Percentiles rank a stretch among this genome's conserved stretches.
phyloP scores from a whole-genome alignment of 2,888 invertebrate species.

The Exocentrus adspersus region DNA sequence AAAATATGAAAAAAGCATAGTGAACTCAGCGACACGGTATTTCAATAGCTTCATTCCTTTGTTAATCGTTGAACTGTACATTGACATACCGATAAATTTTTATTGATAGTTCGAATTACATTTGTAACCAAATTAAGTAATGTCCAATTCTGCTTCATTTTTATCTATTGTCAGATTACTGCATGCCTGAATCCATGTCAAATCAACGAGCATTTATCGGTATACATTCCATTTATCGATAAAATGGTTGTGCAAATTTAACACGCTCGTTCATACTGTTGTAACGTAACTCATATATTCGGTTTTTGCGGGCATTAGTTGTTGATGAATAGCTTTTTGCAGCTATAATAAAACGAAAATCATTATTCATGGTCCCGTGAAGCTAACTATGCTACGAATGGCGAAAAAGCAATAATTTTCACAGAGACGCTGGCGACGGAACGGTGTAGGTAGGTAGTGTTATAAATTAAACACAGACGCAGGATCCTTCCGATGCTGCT shows the following conservation, averaged over 20 bases:
- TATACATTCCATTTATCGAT: not conserved
- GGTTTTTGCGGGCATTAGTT: slow-evolving; percentile 44
- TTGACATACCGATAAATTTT: no score
- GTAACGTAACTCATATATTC: slow-evolving; percentile 30
- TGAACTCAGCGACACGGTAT: no score
- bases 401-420: slow-evolving; percentile 45
- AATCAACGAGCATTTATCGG: not conserved
- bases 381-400: slow-evolving; percentile 38
- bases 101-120: no score
- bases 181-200: not conserved
- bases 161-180: no score
- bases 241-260: slow-evolving; percentile 15
- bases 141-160: no score
- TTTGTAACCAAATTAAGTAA: no score
- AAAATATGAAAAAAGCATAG: no score
- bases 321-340: slow-evolving; percentile 45
- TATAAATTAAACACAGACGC: slow-evolving; percentile 45
- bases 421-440: slow-evolving; percentile 30
- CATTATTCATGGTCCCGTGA: slow-evolving; percentile 47
- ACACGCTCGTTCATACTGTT: slow-evolving; percentile 31
- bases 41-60: no score
- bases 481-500: slow-evolving; percentile 41
- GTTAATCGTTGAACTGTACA: no score
- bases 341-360: slow-evolving; percentile 48
- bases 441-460: slow-evolving; percentile 30